Evolutionary conservation across 64 coral and sea anemone species (phyloP).

Genomic region (Montipora sp.): DNA sequence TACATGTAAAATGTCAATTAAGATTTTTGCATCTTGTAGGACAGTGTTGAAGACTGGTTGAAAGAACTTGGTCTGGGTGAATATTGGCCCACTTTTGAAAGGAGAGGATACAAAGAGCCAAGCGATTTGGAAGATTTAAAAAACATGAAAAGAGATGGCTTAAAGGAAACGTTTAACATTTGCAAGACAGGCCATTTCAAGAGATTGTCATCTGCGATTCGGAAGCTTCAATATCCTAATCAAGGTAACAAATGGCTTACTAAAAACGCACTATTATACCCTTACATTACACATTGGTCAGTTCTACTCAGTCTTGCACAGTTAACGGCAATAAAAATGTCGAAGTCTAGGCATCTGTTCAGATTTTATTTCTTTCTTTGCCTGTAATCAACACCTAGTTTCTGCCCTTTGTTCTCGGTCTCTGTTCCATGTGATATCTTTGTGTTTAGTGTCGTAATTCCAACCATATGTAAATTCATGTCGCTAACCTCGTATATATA

Average conservation of each 20-base stretch:
- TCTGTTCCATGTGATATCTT: no score
- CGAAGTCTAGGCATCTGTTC: no score
- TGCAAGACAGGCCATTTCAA: conserved; percentile 69
- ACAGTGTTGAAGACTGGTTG: conserved; percentile 68
- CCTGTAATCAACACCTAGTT: no score
- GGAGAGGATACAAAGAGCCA: conserved; percentile 69
- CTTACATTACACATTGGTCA: no score
- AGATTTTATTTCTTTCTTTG: no score
- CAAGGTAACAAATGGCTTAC: conserved; percentile 16
- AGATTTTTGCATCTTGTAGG: conserved; percentile 7
- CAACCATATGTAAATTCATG: no score
- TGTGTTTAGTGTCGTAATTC: no score
- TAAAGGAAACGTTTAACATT: conserved; percentile 48
- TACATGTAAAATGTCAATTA: background rate
- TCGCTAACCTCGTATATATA: no score
- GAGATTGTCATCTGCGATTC: conserved; percentile 42
- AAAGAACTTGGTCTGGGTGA: conserved; percentile 60
- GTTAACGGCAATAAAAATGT: no score
- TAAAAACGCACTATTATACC: background rate
- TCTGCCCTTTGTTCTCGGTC: no score
- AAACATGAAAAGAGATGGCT: conserved; percentile 31
- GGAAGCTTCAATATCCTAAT: conserved; percentile 68
- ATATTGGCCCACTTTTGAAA: conserved; percentile 75
- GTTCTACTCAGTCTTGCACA: conserved; percentile 50
- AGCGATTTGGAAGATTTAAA: conserved; percentile 79